Base-by-base conservation (phyloP, 2,113 vertebrate species). In the Oplegnathus fasciatus region DNA sequence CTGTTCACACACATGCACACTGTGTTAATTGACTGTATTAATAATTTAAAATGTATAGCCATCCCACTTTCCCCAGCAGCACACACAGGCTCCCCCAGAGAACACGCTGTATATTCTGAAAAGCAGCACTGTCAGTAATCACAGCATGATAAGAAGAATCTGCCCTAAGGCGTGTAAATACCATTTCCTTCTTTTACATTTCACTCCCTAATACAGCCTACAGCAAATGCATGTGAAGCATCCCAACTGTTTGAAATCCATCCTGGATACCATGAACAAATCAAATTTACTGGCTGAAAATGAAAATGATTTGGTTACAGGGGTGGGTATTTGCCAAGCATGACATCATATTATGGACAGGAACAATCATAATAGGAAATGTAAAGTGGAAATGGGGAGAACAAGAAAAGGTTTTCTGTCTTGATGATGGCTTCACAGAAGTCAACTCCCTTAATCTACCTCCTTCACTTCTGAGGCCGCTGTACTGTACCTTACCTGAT, bases 301-400 rank as follows among this genome's bases (percentile, higher is more conserved):
- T 85, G 73, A 87, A 80, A 86, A 57, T 78, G 64, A 92, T 91
- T 89, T 28, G 78, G 85, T 90, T 91, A 92, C 68, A 83, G 71
- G 88, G 78, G 85, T 42, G 81, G 76, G 76, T 68, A 80, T 70
- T 83, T 84, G 42, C 71, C 52, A 72, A 72, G 48, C 58, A 78
- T 71, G 75, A 82, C 58, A 75, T 88, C 55, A 64, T 76, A 60
- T 78, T 82, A 81, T 40, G 44, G 61, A 66, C 65, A 68, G 78
- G 52, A 78, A n/a, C 50, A 52, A 69, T 26, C 73, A 67, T 65
- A 40, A 78, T 5, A 24, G 62, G 66, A 89, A 71, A 93, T 91
- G 70, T 69, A 61, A 75, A 80, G 71, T 72, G 76, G 79, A 84
- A 84, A 82, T 64, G 44, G 66, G 83, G 50, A 44, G 66, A 72